A percentile compares a stretch with the other conserved stretches of the same genome.
phyloP scores from a whole-genome alignment of 2,797 vertebrate species.

The Sebastes hubbsi region DNA sequence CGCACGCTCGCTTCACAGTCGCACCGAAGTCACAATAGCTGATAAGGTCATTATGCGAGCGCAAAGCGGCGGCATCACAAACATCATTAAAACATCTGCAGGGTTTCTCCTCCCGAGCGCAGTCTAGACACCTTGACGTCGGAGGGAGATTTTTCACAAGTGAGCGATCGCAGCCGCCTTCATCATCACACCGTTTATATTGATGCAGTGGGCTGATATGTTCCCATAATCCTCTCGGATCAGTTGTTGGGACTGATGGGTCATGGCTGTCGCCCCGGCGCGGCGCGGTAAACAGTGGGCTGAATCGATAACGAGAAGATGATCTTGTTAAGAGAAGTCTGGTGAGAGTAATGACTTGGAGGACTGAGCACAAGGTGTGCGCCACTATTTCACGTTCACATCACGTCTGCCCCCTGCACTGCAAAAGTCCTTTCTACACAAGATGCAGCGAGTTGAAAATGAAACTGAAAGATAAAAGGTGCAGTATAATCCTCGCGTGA shows the following conservation, averaged over 20 bases:
- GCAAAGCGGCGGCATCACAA: background rate
- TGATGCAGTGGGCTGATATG: slow-evolving; percentile 4
- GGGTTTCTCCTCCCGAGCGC: background rate
- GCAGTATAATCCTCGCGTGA: slow-evolving; percentile 32
- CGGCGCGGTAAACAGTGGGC: slow-evolving; percentile 27
- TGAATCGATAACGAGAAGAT: slow-evolving; percentile 51
- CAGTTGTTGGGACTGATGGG: slow-evolving; percentile 12
- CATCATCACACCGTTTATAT: slow-evolving; percentile 5
- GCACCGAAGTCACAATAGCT: background rate
- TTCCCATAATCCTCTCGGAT: slow-evolving; percentile 44
- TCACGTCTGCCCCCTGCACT: slow-evolving; percentile 39
- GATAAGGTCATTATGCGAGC: slow-evolving; percentile 35
- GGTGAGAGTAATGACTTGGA: slow-evolving; percentile 42
- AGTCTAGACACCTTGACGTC: background rate
- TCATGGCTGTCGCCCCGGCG: background rate
- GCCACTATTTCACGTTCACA: slow-evolving; percentile 26
- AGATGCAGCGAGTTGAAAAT: slow-evolving; percentile 47
- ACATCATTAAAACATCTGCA: slow-evolving; percentile 37
- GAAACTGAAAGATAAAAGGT: slow-evolving; percentile 62
- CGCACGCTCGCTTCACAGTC: slow-evolving; percentile 5
- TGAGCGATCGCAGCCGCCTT: background rate
- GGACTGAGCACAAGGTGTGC: slow-evolving; percentile 24
- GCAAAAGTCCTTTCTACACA: slow-evolving; percentile 35
- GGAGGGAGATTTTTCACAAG: background rate
- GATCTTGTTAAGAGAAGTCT: slow-evolving; percentile 50